Conservation (phyloP, 2,113 vertebrate genomes). For the Erythrolamprus reginae region DNA sequence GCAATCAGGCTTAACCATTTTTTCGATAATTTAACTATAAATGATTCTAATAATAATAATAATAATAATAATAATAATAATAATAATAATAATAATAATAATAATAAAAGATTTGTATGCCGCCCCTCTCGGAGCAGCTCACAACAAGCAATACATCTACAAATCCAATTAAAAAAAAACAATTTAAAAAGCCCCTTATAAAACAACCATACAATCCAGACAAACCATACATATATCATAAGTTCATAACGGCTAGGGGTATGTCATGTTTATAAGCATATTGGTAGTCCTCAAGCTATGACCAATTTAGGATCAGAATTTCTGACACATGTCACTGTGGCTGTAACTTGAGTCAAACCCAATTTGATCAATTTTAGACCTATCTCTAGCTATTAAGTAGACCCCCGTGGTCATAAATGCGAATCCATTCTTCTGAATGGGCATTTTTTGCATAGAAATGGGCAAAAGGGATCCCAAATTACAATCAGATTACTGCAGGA, state of each 20-base stretch:
- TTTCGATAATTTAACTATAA: background rate
- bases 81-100: no score
- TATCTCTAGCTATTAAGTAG: background rate
- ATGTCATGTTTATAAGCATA: background rate
- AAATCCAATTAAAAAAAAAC: no score
- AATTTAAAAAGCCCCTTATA: no score
- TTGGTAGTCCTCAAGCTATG: background rate
- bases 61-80: no score
- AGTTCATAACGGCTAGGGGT: no score
- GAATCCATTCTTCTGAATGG: background rate
- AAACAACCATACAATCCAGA: no score
- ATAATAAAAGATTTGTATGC: no score
- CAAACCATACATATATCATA: no score
- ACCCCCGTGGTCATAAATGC: background rate
- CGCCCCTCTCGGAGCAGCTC: no score
- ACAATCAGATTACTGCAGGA: background rate
- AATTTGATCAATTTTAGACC: background rate
- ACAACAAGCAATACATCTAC: no score
- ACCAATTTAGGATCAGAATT: background rate
- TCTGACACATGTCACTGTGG: background rate
- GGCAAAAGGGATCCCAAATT: background rate
- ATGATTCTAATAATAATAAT: no score
- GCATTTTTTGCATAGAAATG: background rate
- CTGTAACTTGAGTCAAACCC: background rate
- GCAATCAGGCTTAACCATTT: background rate